phyloP scores from a whole-genome alignment of 2,113 vertebrate genomes.

The Cyanistes caeruleus region DNA sequence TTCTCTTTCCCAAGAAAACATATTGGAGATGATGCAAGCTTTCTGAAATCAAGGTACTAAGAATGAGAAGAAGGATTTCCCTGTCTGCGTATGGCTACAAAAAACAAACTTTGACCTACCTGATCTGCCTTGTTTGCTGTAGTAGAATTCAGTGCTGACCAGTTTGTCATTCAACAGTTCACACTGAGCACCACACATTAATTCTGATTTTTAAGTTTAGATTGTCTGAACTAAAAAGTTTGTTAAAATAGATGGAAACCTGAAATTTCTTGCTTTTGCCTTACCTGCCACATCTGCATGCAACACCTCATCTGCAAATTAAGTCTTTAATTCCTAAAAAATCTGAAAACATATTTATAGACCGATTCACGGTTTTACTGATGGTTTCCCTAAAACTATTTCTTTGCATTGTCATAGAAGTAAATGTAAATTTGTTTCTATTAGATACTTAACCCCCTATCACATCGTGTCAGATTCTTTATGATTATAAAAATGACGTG shows the following conservation, averaged over 20 bases:
- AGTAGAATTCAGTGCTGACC: background rate
- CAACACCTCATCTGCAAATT: conserved; percentile 16
- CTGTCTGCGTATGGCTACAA: background rate
- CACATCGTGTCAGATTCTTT: background rate
- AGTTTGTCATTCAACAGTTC: conserved; percentile 26
- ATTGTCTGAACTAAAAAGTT: conserved; percentile 12
- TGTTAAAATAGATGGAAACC: background rate
- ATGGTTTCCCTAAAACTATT: background rate
- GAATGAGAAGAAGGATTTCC: background rate
- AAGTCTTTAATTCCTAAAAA: conserved; percentile 10
- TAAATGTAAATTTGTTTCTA: background rate
- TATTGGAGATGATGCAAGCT: background rate
- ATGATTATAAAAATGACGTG: background rate
- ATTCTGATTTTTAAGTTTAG: background rate
- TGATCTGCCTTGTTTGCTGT: background rate
- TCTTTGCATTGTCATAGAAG: background rate
- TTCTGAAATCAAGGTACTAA: background rate
- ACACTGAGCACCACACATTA: conserved; percentile 13
- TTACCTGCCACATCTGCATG: conserved; percentile 19
- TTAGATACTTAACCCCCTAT: background rate
- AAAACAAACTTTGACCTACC: background rate
- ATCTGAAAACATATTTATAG: background rate
- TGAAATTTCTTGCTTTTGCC: conserved; percentile 26
- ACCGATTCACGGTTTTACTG: conserved; percentile 4
- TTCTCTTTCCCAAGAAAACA: background rate